Conservation (phyloP, 2,797 vertebrate species). For the Anolis apletophallus region DNA sequence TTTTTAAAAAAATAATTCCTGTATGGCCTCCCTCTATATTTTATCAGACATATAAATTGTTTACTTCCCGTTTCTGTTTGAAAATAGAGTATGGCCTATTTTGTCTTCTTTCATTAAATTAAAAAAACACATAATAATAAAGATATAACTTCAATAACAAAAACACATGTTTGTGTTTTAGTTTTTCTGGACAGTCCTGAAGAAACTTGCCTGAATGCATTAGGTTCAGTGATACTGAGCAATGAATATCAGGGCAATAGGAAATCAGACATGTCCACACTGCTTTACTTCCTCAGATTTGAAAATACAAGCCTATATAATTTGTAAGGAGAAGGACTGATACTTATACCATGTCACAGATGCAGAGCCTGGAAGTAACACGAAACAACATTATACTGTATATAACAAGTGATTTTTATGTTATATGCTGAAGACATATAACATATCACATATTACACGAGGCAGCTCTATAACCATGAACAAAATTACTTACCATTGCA, state of each 20-base stretch:
- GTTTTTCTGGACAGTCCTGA: conserved; percentile 23
- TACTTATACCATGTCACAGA: conserved; percentile 23
- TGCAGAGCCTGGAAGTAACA: neutral
- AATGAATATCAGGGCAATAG: conserved; percentile 58
- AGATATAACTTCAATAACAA: conserved; percentile 64
- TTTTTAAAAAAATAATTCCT: conserved; percentile 72
- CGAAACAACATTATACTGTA: too few species aligned
- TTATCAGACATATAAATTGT: conserved; percentile 67
- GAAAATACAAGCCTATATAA: neutral
- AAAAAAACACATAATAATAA: conserved; percentile 57
- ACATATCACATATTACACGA: too few species aligned
- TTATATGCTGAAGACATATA: too few species aligned
- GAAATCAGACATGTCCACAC: conserved; percentile 55
- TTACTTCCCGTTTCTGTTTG: conserved; percentile 51
- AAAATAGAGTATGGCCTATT: conserved; percentile 60
- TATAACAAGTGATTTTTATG: too few species aligned
- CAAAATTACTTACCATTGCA: too few species aligned
- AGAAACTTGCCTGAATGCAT: conserved; percentile 49
- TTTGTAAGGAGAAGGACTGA: conserved; percentile 11
- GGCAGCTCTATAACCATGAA: too few species aligned
- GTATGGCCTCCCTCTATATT: conserved; percentile 65
- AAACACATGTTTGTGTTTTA: conserved; percentile 51
- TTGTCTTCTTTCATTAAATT: conserved; percentile 51
- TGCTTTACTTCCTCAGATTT: neutral
- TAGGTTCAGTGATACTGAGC: conserved; percentile 59